Evolutionary conservation across 2,113 vertebrate genomes (phyloP), one percentile per base, ranked within the genome.

Genomic region (Geothlypis trichas): DNA sequence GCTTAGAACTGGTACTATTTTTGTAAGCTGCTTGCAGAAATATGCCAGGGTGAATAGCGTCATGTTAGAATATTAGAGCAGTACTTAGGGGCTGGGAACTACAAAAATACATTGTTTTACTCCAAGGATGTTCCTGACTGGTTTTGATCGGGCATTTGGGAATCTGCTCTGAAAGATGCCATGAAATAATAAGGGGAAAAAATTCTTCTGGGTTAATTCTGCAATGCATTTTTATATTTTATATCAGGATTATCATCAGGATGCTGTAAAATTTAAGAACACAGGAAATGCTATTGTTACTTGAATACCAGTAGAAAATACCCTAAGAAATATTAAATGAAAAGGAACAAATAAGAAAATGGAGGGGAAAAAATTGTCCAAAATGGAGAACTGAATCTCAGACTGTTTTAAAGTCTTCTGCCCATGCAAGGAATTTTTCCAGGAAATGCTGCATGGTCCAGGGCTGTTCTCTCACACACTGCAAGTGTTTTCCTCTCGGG

Each of bases 1-100:
- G 63, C 84, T 90, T 83, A 71, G 83, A 97, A 78, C 87, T 84
- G 82, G 71, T 86, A 47, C 96, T 97, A 90, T 97, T 96, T 89
- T 80, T 96, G 85, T 69, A 84, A 92, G 84, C 58, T 80, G 78
- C 69, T 31, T 96, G 63, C 74, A 91, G 66, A 94, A 95, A 82
- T 80, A 41, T 44, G 37, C 87, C 3, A 5, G 14, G 39, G 22
- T 66, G 59, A 47, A 52, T 47, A 72, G 30, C 57, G 3, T 47
- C 3, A 1, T 41, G 17, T 58, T 87, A 78, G 46, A 87, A 35
- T 69, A 84, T 63, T 59, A 79, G 10, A 88, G 77, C 57, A 91
- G 44, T 24, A 31, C 82, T 72, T 69, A 57, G 37, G 46, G 59
- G 11, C 37, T 49, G 46, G 26, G 11, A 86, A 39, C 63, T 41